Percentiles rank a stretch among this genome's conserved stretches.
Evolutionary conservation across 2,888 invertebrate species (phyloP).

Genomic region (Siphlonurus alternatus): DNA sequence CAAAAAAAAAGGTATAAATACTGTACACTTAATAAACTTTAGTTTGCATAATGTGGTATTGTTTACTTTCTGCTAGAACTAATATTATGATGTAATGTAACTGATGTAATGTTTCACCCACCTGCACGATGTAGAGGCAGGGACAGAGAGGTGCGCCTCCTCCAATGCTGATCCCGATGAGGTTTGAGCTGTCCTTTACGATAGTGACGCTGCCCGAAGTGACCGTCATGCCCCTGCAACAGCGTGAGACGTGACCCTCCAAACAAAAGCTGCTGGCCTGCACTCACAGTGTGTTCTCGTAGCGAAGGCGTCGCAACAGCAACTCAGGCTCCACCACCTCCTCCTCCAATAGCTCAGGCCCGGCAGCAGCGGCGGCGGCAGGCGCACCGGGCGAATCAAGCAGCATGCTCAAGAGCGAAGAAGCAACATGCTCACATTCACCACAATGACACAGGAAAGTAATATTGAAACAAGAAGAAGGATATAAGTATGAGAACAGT

Average conservation of each 20-base stretch:
- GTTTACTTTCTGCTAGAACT: neutral
- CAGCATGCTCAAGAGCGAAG: neutral
- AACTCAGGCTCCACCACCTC: slow-evolving; percentile 6
- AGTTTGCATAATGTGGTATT: too few relatives aligned
- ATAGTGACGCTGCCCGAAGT: slow-evolving; percentile 84
- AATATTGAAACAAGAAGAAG: too few relatives aligned
- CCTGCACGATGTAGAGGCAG: slow-evolving; percentile 95
- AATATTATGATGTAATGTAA: neutral
- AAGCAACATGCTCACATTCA: neutral
- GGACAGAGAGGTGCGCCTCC: slow-evolving; percentile 92
- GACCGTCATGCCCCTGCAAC: slow-evolving; percentile 87
- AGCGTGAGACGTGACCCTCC: slow-evolving; percentile 12
- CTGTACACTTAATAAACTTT: too few relatives aligned
- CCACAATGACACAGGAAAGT: too few relatives aligned
- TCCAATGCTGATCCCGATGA: slow-evolving; percentile 97
- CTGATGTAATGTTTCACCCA: too few relatives aligned
- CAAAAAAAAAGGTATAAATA: neutral
- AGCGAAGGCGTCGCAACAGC: slow-evolving; percentile 2
- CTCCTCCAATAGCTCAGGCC: neutral
- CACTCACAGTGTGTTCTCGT: neutral
- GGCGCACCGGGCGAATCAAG: neutral
- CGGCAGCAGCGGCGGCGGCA: neutral
- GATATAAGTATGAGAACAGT: too few relatives aligned
- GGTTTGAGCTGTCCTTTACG: slow-evolving; percentile 73
- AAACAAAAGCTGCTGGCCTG: neutral